phyloP scores from a whole-genome alignment of 2,113 vertebrate genomes.

The Colius striatus region DNA sequence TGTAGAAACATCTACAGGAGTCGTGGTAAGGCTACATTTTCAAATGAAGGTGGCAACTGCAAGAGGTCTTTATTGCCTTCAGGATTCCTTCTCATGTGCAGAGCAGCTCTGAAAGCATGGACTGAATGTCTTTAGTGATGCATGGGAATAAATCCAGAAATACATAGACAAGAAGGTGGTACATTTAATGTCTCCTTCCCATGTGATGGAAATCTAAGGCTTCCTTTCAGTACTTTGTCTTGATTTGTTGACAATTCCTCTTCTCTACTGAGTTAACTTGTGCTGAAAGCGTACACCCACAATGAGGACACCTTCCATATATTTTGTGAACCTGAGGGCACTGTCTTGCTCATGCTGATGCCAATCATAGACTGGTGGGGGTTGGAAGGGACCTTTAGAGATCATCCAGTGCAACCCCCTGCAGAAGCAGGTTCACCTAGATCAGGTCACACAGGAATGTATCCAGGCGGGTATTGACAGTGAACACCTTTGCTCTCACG shows the following conservation, averaged over 20 bases:
- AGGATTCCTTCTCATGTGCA: not conserved
- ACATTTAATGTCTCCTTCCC: not conserved
- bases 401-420: too few species aligned
- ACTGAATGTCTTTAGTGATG: not conserved
- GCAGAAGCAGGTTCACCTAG: too few species aligned
- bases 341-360: not conserved
- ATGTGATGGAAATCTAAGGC: fast-evolving
- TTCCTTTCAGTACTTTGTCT: not conserved
- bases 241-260: not conserved
- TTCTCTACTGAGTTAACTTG: not conserved
- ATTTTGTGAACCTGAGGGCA: not conserved
- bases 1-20: not conserved
- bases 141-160: not conserved
- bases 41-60: not conserved
- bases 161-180: not conserved
- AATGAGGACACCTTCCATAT: not conserved
- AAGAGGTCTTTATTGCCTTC: not conserved
- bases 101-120: not conserved
- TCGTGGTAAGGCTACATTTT: not conserved
- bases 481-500: not conserved
- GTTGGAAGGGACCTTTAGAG: too few species aligned
- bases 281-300: not conserved
- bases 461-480: too few species aligned
- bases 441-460: too few species aligned
- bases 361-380: not conserved